Evolutionary conservation across 2,888 invertebrate species (phyloP), one percentile per base, ranked within the genome.

Genomic region (Chymomyza fuscimana): DNA sequence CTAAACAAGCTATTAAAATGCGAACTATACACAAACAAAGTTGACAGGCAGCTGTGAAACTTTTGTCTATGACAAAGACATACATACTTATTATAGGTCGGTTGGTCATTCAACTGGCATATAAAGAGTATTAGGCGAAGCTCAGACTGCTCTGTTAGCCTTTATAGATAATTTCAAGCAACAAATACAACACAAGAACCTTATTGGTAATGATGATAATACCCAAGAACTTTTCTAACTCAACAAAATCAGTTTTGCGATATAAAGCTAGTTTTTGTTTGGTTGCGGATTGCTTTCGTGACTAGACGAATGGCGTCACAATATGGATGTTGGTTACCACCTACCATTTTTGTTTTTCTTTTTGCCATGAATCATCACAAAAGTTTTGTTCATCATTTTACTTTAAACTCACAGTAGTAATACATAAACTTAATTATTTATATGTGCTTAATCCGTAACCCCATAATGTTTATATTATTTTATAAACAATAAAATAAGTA

Each of bases 301-400:
- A 62, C 51, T 46, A 22, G 56, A 40, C 15, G 61, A 25, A 40
- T 63, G 59, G 62, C 63, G 32, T 65, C 58, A 52, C 46, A 63
- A 16, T 70, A 40, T 40, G 63, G n/a, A 40, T 65, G 62, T 25
- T 25, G 25, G 25, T 25, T 25, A 25, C 71, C 70, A 60, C 65
- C 63, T 54, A 52, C 19, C 50, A 54, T 50, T 22, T 22, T 63
- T 60, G 52, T 32, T 15, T 61, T 73, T 62, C 50, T 62, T 46
- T 65, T 46, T n/a, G 50, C 19, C 40, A 73, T 74, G 74, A 74
- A 67, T 74, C 75, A 74, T 75, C 75, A 25, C 6, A 36, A 15
- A 19, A 46, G 12, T 46, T 32, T 10, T 1, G 12, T 46, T 12
- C 40, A 2, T 46, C 0, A 46, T 46, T 46, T 46, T 12, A 19